Evolutionary conservation across 2,888 invertebrate genomes (phyloP).

Genomic region (Opisthograptis luteolata): DNA sequence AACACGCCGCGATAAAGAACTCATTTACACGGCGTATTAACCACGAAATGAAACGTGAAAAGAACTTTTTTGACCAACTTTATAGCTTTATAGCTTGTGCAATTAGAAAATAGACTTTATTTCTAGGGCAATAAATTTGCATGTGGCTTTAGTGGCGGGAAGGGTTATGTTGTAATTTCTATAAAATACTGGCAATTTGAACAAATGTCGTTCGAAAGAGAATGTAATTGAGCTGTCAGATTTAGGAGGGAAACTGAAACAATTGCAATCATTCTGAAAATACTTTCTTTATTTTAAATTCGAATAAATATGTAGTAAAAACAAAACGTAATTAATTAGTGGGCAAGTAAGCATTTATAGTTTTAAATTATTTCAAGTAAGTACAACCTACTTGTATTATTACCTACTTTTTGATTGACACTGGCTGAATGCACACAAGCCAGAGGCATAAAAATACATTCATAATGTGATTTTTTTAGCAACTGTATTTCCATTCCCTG

Average conservation of each 20-base stretch:
- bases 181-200: constrained; percentile 72
- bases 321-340: too few relatives aligned
- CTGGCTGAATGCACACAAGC: too few relatives aligned
- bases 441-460: too few relatives aligned
- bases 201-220: constrained; percentile 76
- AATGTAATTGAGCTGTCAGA: constrained; percentile 77
- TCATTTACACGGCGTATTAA: constrained; percentile 81
- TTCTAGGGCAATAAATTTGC: not conserved
- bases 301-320: too few relatives aligned
- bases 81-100: constrained; percentile 14
- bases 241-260: constrained; percentile 64
- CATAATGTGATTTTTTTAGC: too few relatives aligned
- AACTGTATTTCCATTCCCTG: too few relatives aligned
- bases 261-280: not conserved
- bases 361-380: too few relatives aligned
- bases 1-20: constrained; percentile 77
- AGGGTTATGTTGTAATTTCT: constrained; percentile 36
- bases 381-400: too few relatives aligned
- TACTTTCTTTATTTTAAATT: not conserved
- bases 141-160: not conserved
- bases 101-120: constrained; percentile 30
- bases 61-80: constrained; percentile 53
- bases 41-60: constrained; percentile 75
- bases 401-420: too few relatives aligned
- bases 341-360: too few relatives aligned